phyloP scores from a whole-genome alignment of 2,113 vertebrate genomes.

The Cyprinodon variegatus region DNA sequence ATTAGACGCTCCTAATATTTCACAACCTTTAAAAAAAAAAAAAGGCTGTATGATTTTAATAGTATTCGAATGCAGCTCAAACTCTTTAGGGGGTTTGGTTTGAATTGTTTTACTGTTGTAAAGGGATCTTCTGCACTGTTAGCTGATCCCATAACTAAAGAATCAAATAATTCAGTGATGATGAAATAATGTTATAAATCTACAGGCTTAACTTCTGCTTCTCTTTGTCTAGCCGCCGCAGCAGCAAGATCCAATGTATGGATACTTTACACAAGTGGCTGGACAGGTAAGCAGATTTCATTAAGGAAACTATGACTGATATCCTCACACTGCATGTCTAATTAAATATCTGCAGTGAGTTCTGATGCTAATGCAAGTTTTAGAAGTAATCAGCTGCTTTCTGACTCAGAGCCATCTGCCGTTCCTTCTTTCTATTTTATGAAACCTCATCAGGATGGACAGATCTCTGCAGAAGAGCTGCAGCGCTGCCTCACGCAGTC shows the following conservation, averaged over 20 bases:
- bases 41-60: background rate
- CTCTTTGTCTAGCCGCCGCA: conserved; percentile 13
- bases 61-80: background rate
- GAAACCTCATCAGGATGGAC: conserved; percentile 83
- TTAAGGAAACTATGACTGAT: background rate
- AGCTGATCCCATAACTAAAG: too few species aligned
- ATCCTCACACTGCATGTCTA: background rate
- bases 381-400: background rate
- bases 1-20: background rate
- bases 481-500: conserved; percentile 91
- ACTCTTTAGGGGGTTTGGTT: background rate
- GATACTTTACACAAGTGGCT: conserved; percentile 75
- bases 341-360: background rate
- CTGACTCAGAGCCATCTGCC: background rate
- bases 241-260: conserved; percentile 80
- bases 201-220: background rate
- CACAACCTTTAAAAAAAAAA: background rate
- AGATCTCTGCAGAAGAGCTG: conserved; percentile 92
- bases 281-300: conserved; percentile 69
- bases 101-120: background rate
- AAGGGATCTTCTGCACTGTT: background rate
- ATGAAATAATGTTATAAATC: background rate
- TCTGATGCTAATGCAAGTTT: background rate
- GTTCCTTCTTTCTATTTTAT: background rate
- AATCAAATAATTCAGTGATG: background rate